phyloP scores from a whole-genome alignment of 1,140 invertebrate genomes.

The Campoletis sonorensis region DNA sequence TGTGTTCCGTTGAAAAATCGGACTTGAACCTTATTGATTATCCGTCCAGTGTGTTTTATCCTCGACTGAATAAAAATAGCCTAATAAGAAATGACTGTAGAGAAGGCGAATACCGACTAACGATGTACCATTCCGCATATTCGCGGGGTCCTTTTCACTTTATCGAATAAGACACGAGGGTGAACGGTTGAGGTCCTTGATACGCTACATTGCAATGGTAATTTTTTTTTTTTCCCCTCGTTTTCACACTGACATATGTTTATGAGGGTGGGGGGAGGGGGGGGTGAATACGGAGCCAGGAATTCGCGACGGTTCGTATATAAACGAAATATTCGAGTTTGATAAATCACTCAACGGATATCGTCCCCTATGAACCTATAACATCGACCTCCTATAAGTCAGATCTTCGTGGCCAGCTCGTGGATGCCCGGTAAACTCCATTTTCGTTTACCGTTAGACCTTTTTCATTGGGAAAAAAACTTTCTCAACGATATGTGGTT shows the following conservation, averaged over 20 bases:
- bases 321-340: conserved; percentile 33
- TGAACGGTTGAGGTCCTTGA: not conserved
- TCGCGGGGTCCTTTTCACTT: not conserved
- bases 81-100: not conserved
- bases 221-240: not conserved
- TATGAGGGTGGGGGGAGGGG: not conserved
- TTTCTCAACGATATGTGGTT: not conserved
- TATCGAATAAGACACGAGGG: not conserved
- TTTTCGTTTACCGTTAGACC: conserved; percentile 13
- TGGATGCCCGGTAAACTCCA: not conserved
- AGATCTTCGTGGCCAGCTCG: not conserved
- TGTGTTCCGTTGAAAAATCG: no score
- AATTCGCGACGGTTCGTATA: not conserved
- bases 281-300: not conserved
- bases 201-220: no score
- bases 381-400: not conserved
- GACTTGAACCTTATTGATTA: not conserved
- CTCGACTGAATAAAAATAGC: not conserved
- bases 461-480: conserved; percentile 4
- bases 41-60: not conserved
- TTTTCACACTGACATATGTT: not conserved
- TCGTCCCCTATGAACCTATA: conserved; percentile 26
- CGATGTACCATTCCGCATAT: not conserved
- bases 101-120: not conserved
- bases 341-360: conserved; percentile 32